A percentile compares a stretch with the other conserved stretches of the same genome.
phyloP scores from a whole-genome alignment of 1,140 invertebrate species.

The Aphidius ervi region DNA sequence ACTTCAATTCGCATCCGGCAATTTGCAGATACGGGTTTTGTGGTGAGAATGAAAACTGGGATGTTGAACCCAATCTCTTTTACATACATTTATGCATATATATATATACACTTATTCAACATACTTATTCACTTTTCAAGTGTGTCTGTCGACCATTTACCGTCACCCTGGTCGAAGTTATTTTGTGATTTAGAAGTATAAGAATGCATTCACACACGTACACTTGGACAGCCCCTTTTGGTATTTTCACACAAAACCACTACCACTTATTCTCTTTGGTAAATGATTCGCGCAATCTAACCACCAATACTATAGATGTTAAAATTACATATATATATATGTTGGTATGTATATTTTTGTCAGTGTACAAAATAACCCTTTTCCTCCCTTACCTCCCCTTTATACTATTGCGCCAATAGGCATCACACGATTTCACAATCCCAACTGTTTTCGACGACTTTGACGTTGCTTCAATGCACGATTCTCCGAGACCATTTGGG shows the following conservation, averaged over 20 bases:
- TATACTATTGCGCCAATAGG: no score
- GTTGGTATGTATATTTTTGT: no score
- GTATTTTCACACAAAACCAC: conserved; percentile 14
- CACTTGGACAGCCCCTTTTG: conserved; percentile 1
- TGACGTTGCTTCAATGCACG: no score
- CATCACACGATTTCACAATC: no score
- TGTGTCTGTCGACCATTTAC: conserved; percentile 9
- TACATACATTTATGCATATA: no score
- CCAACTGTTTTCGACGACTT: no score
- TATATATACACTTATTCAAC: neutral
- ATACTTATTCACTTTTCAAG: conserved; percentile 2
- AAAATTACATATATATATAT: no score
- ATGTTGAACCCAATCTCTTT: no score
- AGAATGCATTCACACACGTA: conserved; percentile 21
- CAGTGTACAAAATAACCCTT: no score
- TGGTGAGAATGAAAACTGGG: conserved; percentile 13
- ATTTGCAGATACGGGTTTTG: conserved; percentile 19
- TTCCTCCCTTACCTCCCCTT: no score
- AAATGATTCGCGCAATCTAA: neutral
- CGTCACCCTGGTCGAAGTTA: conserved; percentile 32
- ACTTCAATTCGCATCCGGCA: conserved; percentile 26
- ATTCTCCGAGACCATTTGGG: conserved; percentile 4
- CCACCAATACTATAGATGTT: neutral
- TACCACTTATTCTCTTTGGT: conserved; percentile 10
- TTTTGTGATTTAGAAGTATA: conserved; percentile 43